Conservation (phyloP, 2,113 vertebrate genomes). For the Hymenochirus boettgeri region DNA sequence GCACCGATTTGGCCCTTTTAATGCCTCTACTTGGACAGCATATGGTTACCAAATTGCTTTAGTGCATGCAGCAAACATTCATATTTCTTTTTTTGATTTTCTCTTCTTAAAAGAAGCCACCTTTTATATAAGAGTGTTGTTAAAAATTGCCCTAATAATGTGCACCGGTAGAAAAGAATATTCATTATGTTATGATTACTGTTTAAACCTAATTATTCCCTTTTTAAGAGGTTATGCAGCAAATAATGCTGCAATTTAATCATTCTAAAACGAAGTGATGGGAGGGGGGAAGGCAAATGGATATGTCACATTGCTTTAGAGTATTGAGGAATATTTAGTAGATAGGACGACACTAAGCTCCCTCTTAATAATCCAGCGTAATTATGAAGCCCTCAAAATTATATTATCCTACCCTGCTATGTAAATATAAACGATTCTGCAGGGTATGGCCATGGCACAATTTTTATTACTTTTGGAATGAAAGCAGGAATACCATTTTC, state of each 20-base stretch:
- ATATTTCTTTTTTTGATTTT: not conserved
- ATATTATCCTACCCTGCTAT: slow-evolving; percentile 48
- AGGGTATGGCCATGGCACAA: slow-evolving; percentile 47
- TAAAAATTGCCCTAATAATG: slow-evolving; percentile 19
- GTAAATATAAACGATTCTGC: slow-evolving; percentile 58
- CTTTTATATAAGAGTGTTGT: slow-evolving; percentile 7
- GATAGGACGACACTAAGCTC: slow-evolving; percentile 39
- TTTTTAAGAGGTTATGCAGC: slow-evolving; percentile 47
- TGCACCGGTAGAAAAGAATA: slow-evolving; percentile 14
- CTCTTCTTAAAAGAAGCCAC: not conserved
- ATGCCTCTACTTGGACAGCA: no score
- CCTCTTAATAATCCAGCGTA: slow-evolving; percentile 37
- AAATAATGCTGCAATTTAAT: slow-evolving; percentile 48
- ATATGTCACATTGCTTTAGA: slow-evolving; percentile 56
- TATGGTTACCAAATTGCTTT: no score
- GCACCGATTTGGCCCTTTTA: no score
- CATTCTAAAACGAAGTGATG: slow-evolving; percentile 47
- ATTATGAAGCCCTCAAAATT: slow-evolving; percentile 54
- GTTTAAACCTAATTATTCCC: slow-evolving; percentile 55
- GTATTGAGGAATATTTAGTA: slow-evolving; percentile 60
- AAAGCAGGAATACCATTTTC: slow-evolving; percentile 58
- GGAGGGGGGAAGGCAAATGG: slow-evolving; percentile 51
- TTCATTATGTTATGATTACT: slow-evolving; percentile 35
- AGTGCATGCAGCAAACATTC: not conserved
- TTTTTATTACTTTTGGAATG: slow-evolving; percentile 52